These are phyloP conservation scores for Origma solitaria DNA, from an alignment of 2,113 vertebrate genomes.

Conservation along the genomic window DNA sequence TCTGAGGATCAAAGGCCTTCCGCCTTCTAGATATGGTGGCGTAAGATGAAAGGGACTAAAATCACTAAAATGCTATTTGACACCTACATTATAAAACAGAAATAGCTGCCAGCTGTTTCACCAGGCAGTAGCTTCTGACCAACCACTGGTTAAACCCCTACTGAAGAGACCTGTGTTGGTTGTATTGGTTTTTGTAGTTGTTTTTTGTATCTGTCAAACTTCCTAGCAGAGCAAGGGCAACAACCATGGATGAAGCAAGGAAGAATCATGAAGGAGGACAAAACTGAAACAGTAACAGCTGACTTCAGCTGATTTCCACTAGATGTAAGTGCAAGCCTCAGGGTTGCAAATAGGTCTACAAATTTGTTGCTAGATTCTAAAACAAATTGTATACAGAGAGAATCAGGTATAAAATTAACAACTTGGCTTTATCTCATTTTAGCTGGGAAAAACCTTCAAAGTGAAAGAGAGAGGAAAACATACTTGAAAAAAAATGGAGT, in stretches of 20 bases:
- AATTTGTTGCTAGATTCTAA: neutral
- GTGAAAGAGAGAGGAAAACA: neutral
- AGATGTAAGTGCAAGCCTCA: neutral
- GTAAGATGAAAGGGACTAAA: neutral
- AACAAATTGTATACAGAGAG: neutral
- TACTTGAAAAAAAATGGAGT: neutral
- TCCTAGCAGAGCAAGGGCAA: neutral
- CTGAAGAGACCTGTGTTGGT: neutral
- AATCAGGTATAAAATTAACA: neutral
- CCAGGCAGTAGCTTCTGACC: neutral
- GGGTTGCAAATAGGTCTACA: neutral
- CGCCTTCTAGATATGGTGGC: neutral
- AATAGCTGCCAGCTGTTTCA: neutral
- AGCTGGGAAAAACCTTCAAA: neutral
- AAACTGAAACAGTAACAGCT: neutral
- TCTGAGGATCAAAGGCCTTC: neutral
- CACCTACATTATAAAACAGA: neutral
- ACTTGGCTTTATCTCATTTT: neutral
- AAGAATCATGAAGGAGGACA: neutral
- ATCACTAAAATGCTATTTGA: neutral
- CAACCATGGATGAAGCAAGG: neutral
- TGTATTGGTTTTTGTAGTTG: neutral
- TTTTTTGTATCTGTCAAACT: neutral
- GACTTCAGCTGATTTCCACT: neutral
- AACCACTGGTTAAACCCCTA: neutral